These are phyloP conservation scores for Sceloporus undulatus DNA, from an alignment of 2,113 vertebrate species.

Conservation along the genomic window DNA sequence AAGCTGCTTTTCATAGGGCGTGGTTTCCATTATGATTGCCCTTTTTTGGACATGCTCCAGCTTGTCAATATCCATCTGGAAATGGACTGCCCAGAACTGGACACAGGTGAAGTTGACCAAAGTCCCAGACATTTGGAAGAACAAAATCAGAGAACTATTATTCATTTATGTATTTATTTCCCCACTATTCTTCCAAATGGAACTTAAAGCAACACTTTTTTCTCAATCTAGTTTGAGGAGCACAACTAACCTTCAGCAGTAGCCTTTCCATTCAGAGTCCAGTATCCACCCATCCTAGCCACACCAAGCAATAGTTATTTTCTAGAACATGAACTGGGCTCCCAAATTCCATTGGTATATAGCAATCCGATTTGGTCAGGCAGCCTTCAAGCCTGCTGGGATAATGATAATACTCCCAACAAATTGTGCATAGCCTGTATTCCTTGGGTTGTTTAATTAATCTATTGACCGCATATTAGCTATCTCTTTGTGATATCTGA, in stretches of 20 bases:
- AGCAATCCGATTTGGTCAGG: constrained; percentile 10
- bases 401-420: constrained; percentile 16
- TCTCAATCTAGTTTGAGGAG: neutral
- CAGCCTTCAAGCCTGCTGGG: accelerated
- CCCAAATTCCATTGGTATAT: neutral
- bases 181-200: too few relatives aligned
- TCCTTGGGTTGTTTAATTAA: constrained; percentile 9
- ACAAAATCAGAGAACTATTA: too few relatives aligned
- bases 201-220: neutral
- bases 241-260: neutral
- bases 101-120: too few relatives aligned
- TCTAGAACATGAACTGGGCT: accelerated
- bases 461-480: neutral
- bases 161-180: too few relatives aligned
- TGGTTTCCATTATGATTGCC: too few relatives aligned
- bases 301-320: accelerated
- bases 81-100: too few relatives aligned
- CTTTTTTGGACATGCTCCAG: too few relatives aligned
- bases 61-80: too few relatives aligned
- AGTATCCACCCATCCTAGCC: neutral
- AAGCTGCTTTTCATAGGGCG: too few relatives aligned
- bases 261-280: neutral
- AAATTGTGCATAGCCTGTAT: constrained; percentile 30
- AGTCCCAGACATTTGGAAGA: too few relatives aligned
- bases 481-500: constrained; percentile 14